Conservation (phyloP, 2,888 invertebrate species). For the Aphrophora alni region DNA sequence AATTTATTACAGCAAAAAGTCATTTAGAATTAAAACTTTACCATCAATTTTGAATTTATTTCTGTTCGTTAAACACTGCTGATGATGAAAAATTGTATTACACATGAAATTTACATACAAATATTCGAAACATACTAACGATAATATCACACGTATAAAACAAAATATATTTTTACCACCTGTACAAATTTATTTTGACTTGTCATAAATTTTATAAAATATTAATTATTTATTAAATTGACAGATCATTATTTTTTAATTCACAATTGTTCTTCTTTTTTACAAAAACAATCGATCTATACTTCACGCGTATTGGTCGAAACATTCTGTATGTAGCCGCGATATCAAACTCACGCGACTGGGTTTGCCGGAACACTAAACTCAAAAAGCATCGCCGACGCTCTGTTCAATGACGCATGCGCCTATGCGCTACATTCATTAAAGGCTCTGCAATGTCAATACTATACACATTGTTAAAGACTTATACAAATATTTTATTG, state of each 20-base stretch:
- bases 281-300: background rate
- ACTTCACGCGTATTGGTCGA: background rate
- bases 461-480: background rate
- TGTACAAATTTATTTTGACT: background rate
- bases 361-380: background rate
- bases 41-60: background rate
- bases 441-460: background rate
- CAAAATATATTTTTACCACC: background rate
- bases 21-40: slow-evolving; percentile 5
- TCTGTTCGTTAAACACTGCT: background rate
- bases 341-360: background rate
- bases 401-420: background rate
- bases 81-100: background rate
- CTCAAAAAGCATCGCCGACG: background rate
- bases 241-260: background rate
- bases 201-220: background rate
- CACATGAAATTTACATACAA: background rate
- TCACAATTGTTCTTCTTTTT: background rate
- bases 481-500: background rate
- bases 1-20: background rate
- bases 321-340: background rate
- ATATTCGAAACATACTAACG: background rate
- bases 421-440: background rate
- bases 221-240: background rate
- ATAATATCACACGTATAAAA: background rate